phyloP scores from a whole-genome alignment of 2,113 vertebrate species.

The Myrmophylax atrothorax region DNA sequence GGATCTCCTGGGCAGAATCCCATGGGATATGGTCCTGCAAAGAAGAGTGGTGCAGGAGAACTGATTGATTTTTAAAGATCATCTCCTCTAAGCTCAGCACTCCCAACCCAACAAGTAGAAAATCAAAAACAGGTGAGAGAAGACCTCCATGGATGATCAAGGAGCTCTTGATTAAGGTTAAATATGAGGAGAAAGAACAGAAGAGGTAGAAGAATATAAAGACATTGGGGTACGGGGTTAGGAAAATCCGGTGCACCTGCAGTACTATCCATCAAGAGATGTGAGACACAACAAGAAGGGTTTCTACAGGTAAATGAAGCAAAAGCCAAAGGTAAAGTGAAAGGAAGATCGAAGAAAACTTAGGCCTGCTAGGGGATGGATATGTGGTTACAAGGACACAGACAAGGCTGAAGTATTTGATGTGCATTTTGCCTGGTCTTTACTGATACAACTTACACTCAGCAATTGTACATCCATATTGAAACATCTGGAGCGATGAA shows the following conservation, averaged over 20 bases:
- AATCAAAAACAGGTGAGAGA: neutral
- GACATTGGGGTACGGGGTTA: neutral
- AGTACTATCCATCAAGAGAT: neutral
- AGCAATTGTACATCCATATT: accelerated
- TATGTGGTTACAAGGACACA: neutral
- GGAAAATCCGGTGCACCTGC: neutral
- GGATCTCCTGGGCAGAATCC: neutral
- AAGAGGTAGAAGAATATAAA: neutral
- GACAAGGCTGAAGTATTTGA: neutral
- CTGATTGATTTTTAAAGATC: neutral
- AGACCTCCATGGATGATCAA: neutral
- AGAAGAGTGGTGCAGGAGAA: neutral
- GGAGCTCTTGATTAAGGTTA: neutral
- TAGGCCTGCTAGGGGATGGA: neutral
- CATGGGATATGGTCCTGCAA: neutral
- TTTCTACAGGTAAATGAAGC: neutral
- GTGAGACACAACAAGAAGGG: neutral
- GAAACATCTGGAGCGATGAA: neutral
- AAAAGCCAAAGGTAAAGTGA: neutral
- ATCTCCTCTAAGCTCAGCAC: neutral
- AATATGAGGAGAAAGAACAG: neutral
- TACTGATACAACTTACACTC: neutral
- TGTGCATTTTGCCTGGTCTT: neutral
- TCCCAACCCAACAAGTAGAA: neutral
- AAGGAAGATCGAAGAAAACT: neutral